Base-by-base conservation (phyloP, 2,888 invertebrate genomes). In the Oasisia sp. region DNA sequence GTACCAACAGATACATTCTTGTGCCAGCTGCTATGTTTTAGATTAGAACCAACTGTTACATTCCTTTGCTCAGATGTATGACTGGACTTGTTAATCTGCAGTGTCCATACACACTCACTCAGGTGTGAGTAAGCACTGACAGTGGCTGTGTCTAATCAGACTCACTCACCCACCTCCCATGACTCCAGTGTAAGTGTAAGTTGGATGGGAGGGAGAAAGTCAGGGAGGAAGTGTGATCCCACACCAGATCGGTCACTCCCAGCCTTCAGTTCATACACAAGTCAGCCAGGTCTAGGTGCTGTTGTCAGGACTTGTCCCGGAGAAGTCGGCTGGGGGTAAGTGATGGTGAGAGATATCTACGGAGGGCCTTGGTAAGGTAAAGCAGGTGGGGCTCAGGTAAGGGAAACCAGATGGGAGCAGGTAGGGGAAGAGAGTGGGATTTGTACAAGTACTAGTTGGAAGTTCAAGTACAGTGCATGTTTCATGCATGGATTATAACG, bases 351-450 rank as follows among this genome's bases (percentile, higher is more conserved):
- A 74, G 74, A 74, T 74, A 74, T 74, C 74, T 74, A n/a, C 27
- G 19, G 19, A n/a, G 74, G 19, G n/a, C 74, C n/a, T 74, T 27
- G 27, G 74, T 74, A 74, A 74, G 74, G 74, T 19, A 74, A 74
- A 74, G 27, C 74, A 74, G 74, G 74, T 74, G 74, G 27, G 74
- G n/a, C 74, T 74, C n/a, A n/a, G 74, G 74, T 74, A 74, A 74
- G 74, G 74, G 74, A 74, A 74, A 74, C 74, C 74, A 74, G 74
- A 74, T 74, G 74, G 74, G 50, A 19, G 19, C 74, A 74, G 74
- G 74, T 74, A 74, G 27, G 27, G n/a, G 14, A 56, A 56, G 14
- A 27, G 74, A 7, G 27, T 27, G 74, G n/a, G 74, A 19, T 27
- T 27, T 19, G 74, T 19, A n/a, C 27, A 38, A 38, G 38, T 38